These are phyloP conservation scores for Aythya baeri DNA, from an alignment of 2,113 vertebrate genomes.

Conservation along the genomic window DNA sequence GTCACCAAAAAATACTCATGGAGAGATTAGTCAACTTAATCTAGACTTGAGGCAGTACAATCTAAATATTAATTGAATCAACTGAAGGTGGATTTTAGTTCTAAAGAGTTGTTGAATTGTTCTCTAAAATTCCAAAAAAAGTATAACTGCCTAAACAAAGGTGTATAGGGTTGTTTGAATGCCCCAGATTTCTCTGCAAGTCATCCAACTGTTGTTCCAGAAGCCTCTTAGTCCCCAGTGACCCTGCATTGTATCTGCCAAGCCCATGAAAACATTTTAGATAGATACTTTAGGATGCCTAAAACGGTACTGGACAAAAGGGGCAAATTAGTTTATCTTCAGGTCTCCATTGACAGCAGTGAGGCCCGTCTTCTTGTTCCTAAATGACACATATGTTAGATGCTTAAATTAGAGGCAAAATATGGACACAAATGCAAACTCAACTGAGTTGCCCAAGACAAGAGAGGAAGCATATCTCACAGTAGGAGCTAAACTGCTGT, in stretches of 20 bases:
- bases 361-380: background rate
- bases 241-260: background rate
- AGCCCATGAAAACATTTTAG: background rate
- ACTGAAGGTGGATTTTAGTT: background rate
- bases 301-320: background rate
- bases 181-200: background rate
- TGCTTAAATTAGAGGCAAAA: background rate
- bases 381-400: accelerated
- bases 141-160: background rate
- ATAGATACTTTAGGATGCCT: background rate
- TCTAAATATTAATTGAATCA: background rate
- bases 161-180: background rate
- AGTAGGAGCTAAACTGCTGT: accelerated
- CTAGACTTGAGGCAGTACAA: background rate
- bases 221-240: background rate
- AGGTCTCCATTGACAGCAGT: background rate
- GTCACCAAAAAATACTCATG: background rate
- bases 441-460: background rate
- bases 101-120: background rate
- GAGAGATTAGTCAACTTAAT: background rate
- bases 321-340: background rate
- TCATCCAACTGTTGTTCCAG: background rate
- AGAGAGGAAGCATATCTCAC: background rate
- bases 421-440: background rate
- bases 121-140: background rate